Base-by-base conservation (phyloP, 2,797 vertebrate species). In the Falco naumanni region DNA sequence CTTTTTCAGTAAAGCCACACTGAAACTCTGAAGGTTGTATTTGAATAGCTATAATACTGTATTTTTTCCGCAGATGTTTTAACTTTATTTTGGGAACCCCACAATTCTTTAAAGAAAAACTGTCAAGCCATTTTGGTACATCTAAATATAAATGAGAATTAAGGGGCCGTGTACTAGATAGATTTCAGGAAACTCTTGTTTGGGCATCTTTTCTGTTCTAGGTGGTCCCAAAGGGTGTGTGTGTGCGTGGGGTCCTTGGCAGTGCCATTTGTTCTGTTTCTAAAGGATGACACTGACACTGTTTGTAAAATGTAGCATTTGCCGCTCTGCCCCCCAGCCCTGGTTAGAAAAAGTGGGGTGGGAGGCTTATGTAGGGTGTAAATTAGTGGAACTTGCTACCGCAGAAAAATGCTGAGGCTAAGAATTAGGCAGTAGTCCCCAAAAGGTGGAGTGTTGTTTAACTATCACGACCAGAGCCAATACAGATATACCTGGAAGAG, bases 191-290 rank as follows among this genome's bases (percentile, higher is more conserved):
- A 92, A 77, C 13, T 51, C 13, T 48, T 68, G 16, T 50, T 50
- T 57, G n/a, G 8, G 16, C 84, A 81, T 19, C 57, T 89, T 89
- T 86, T 72, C 25, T 4, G 1, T 80, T 87, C 17, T 11, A 31
- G 16, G 20, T 79, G 33, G 31, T 59, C n/a, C 33, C 4, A 9
- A 77, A 64, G 20, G 8, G 21, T 25, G 3, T 18, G 29, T 80
- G 9, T 51, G 16, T 54, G 19, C 0, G 0, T n/a, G 16, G 28
- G 7, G 8, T 91, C 16, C 31, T 66, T 2, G 0, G 10, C 11
- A 4, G 22, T 66, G 50, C 16, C 15, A 29, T 75, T 84, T 70
- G 24, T 80, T 78, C 34, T 69, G 17, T 31, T 91, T 85, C 51
- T 79, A 22, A 84, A 57, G 34, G 66, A 21, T 20, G 31, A 80